Conservation (phyloP, 2,113 vertebrate genomes). For the Dasyornis broadbenti region DNA sequence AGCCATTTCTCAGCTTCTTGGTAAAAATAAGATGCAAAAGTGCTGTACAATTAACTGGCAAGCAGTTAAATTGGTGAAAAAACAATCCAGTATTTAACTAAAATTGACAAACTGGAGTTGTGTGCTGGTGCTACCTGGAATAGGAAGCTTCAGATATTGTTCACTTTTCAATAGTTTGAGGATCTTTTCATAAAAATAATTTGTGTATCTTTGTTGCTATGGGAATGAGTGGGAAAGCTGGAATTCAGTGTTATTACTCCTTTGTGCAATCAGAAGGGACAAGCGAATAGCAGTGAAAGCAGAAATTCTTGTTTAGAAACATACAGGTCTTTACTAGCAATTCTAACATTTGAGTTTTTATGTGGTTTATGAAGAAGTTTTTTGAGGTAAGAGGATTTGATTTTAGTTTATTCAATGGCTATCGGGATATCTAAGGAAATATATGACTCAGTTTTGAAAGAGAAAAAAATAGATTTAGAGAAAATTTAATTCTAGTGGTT, state of each 20-base stretch:
- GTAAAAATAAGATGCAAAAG: not conserved
- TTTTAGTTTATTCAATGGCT: not conserved
- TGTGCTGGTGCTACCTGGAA: not conserved
- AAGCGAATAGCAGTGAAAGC: not conserved
- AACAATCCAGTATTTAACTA: not conserved
- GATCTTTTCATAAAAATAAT: not conserved
- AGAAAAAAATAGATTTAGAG: not conserved
- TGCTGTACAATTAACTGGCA: not conserved
- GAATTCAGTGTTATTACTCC: not conserved
- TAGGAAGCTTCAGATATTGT: not conserved
- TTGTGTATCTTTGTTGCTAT: not conserved
- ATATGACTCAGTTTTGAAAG: not conserved
- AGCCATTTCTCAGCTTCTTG: not conserved
- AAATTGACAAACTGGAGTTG: not conserved
- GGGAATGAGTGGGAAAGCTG: not conserved
- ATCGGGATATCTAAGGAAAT: not conserved
- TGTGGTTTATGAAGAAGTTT: not conserved
- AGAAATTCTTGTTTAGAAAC: not conserved
- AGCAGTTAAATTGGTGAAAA: not conserved
- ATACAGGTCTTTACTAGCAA: not conserved
- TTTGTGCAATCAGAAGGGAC: not conserved
- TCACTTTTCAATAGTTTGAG: not conserved
- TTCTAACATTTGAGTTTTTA: not conserved
- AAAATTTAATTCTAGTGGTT: not conserved
- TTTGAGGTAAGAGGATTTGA: not conserved